Evolutionary conservation across 2,797 vertebrate species (phyloP).

Genomic region (Silurus aristotelis): DNA sequence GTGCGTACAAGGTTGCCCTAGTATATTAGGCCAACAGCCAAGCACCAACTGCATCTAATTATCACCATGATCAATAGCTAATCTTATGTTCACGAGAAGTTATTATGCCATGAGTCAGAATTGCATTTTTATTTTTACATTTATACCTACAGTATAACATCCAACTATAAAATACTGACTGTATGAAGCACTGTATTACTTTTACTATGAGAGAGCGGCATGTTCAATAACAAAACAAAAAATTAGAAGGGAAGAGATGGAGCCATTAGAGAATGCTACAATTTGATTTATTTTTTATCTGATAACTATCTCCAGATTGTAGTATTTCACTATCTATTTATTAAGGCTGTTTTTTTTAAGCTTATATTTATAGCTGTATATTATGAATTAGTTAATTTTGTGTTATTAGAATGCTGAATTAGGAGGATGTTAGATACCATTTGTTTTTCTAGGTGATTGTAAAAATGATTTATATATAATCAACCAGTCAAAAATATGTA

Average conservation of each 20-base stretch:
- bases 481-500: no score
- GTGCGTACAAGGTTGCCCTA: constrained; percentile 41
- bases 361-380: no score
- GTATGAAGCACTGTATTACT: background rate
- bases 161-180: background rate
- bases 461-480: no score
- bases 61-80: constrained; percentile 13
- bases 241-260: background rate
- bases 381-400: no score
- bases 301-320: background rate
- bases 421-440: no score
- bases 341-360: no score
- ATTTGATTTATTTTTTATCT: background rate
- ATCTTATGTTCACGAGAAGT: background rate
- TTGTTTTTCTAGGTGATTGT: no score
- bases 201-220: background rate
- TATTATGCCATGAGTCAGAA: background rate
- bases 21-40: constrained; percentile 43
- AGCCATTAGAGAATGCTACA: background rate
- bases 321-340: background rate
- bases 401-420: no score
- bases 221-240: background rate
- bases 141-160: background rate
- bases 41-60: constrained; percentile 30
- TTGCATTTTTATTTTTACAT: background rate